Base-by-base conservation (phyloP, 2,888 invertebrate genomes). In the Metacarcinus magister region DNA sequence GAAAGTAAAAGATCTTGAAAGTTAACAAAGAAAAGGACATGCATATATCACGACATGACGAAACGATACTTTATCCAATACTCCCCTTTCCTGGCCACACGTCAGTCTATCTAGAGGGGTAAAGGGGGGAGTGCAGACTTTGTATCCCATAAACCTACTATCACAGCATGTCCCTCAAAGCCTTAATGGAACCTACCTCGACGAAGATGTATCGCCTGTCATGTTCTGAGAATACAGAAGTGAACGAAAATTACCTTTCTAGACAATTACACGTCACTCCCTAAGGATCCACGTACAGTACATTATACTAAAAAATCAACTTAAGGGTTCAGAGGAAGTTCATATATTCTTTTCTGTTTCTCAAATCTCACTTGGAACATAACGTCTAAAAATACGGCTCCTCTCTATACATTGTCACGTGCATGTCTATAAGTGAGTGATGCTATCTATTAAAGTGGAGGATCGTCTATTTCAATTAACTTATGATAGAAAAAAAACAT, bases 131-230 rank as follows among this genome's bases (percentile, higher is more conserved):
- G n/a, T n/a, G 67, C 1, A 16, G 67, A n/a, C 67, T 67, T 67
- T 67, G 67, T 67, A n/a, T 67, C n/a, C 67, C 23, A 67, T 67
- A 67, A 67, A 67, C 67, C 67, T n/a, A 67, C 67, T 67, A 67
- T 16, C 67, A 67, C 67, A 67, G 67, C 7, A 67, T 67, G 67
- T 67, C 67, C 67, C 23, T n/a, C 67, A n/a, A n/a, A 67, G 67
- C 67, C 67, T 16, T 67, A 67, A 67, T 67, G 67, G 67, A 67
- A 5, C 67, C 67, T 67, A n/a, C n/a, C n/a, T n/a, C 67, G 16
- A 67, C 23, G n/a, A 67, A 67, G 67, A 67, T 67, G n/a, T 67
- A 67, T 67, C 67, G n/a, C 67, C n/a, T 67, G 67, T 67, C 67
- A 5, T n/a, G 67, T n/a, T 67, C 67, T 5, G 67, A n/a, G 67